Evolutionary conservation across 64 coral and sea anemone species (phyloP).

Genomic region (Trachythela sp.): DNA sequence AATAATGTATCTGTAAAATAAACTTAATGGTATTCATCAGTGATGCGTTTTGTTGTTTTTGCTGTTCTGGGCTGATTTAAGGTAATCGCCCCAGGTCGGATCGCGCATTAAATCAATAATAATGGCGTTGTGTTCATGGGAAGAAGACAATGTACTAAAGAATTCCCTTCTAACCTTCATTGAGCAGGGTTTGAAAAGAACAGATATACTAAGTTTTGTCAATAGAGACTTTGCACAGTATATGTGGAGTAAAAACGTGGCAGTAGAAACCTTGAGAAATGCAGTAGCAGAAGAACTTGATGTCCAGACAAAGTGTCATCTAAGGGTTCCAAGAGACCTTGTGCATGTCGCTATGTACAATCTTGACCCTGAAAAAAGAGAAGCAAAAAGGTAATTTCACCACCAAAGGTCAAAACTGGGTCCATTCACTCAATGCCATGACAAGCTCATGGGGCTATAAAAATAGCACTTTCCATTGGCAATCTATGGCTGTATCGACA

Average conservation of each 20-base stretch:
- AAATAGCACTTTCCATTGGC: background rate
- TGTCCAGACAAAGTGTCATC: background rate
- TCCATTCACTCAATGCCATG: constrained; percentile 8
- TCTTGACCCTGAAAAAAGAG: background rate
- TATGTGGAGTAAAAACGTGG: background rate
- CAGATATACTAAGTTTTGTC: background rate
- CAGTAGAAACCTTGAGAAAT: background rate
- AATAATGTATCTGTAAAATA: too few relatives aligned
- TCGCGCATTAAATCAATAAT: background rate
- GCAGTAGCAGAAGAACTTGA: background rate
- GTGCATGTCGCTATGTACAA: background rate
- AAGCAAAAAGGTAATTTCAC: background rate
- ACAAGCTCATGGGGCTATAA: constrained; percentile 6
- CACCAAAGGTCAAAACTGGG: background rate
- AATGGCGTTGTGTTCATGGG: background rate
- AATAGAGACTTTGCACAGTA: background rate
- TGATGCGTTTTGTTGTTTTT: too few relatives aligned
- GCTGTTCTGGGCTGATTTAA: too few relatives aligned
- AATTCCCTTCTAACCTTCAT: background rate
- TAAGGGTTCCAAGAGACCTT: background rate
- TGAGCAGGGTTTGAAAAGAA: background rate
- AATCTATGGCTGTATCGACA: background rate
- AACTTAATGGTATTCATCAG: too few relatives aligned
- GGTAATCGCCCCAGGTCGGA: background rate
- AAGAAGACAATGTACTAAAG: background rate